Conservation (phyloP, 1,140 invertebrate genomes). For the Bombus haemorrhoidalis region DNA sequence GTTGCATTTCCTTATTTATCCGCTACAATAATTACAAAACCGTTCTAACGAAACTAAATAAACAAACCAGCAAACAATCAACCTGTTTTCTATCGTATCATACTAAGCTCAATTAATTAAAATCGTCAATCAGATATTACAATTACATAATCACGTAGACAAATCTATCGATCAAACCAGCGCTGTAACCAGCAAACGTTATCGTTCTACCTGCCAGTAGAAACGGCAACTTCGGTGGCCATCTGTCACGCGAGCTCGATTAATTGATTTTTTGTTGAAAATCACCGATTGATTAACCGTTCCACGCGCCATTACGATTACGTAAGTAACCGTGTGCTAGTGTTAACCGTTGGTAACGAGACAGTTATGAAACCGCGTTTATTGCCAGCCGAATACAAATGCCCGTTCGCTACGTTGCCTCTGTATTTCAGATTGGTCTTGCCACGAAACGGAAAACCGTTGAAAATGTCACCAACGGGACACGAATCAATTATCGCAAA, state of each 20-base stretch:
- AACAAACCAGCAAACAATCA: background rate
- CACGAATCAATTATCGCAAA: constrained; percentile 59
- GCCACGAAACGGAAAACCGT: constrained; percentile 27
- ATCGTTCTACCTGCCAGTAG: background rate
- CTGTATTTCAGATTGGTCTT: constrained; percentile 36
- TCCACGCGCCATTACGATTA: background rate
- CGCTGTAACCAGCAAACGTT: background rate
- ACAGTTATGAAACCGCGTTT: constrained; percentile 47
- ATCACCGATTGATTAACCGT: constrained; percentile 5
- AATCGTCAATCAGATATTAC: background rate
- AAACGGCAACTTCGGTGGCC: background rate
- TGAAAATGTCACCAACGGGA: constrained; percentile 48
- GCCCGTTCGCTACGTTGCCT: background rate
- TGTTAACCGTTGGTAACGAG: background rate
- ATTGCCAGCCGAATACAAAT: constrained; percentile 13
- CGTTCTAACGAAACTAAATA: background rate
- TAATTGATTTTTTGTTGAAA: constrained; percentile 40
- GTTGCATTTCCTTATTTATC: background rate
- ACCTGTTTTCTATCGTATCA: background rate
- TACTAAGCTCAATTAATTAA: background rate
- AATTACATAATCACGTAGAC: background rate
- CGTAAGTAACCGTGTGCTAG: background rate
- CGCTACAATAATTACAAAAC: background rate
- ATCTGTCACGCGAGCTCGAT: background rate
- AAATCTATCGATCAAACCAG: background rate